Conservation (phyloP, 1,140 invertebrate genomes). For the Pseudoatta argentina region DNA sequence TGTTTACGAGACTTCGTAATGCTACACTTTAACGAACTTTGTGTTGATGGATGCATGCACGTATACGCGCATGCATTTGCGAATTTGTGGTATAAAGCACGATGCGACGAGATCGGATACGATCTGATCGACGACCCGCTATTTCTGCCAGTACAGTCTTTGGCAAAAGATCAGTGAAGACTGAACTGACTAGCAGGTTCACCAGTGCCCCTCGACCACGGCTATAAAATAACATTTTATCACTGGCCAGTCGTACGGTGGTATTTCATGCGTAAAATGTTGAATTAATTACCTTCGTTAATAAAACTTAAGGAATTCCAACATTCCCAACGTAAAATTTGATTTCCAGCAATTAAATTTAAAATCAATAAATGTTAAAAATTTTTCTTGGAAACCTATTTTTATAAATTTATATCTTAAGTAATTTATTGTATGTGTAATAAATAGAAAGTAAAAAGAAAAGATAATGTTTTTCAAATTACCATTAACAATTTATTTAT, state of each 20-base stretch:
- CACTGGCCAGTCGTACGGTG: background rate
- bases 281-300: slow-evolving; percentile 28
- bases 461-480: background rate
- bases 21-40: slow-evolving; percentile 39
- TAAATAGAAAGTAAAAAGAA: background rate
- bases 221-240: slow-evolving; percentile 60
- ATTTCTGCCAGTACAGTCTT: slow-evolving; percentile 74
- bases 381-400: background rate
- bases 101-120: slow-evolving; percentile 69
- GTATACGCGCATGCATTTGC: background rate
- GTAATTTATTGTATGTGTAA: background rate
- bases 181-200: slow-evolving; percentile 4
- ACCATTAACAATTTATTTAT: background rate
- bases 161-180: slow-evolving; percentile 34
- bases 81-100: slow-evolving; percentile 36
- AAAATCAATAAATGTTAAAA: background rate
- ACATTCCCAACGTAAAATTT: background rate
- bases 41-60: slow-evolving; percentile 13
- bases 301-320: slow-evolving; percentile 20
- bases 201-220: slow-evolving; percentile 1
- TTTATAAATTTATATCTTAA: background rate
- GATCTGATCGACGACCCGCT: slow-evolving; percentile 67
- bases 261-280: slow-evolving; percentile 18
- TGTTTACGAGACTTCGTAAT: slow-evolving; percentile 38
- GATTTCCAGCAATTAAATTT: background rate